phyloP scores from a whole-genome alignment of 2,888 invertebrate species.

The Syrista parreyssii region DNA sequence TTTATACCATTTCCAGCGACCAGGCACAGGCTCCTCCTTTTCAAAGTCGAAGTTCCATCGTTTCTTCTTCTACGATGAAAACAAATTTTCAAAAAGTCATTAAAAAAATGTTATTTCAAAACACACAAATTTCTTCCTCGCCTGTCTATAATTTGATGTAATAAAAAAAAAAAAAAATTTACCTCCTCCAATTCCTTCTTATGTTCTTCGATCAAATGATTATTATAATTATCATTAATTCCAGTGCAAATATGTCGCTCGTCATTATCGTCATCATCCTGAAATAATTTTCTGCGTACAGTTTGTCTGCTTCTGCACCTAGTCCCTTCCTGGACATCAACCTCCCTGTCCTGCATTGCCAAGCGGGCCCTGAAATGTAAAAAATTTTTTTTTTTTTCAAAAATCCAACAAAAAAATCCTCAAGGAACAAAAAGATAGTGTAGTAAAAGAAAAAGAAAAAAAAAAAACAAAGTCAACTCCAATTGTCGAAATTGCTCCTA shows the following conservation, averaged over 20 bases:
- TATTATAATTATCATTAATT: constrained; percentile 41
- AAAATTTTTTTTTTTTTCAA: background rate
- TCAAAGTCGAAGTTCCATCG: constrained; percentile 72
- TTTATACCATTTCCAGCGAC: constrained; percentile 68
- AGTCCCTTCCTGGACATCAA: constrained; percentile 40
- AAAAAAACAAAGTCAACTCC: background rate
- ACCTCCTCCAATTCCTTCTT: constrained; percentile 45
- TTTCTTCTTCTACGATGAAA: constrained; percentile 49
- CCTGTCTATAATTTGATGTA: background rate
- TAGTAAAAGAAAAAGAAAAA: background rate
- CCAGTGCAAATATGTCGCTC: constrained; percentile 15
- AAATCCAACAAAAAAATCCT: background rate
- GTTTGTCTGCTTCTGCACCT: constrained; percentile 33
- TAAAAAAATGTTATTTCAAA: background rate
- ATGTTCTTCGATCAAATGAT: constrained; percentile 47
- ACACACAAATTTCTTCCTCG: background rate
- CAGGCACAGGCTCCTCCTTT: constrained; percentile 67
- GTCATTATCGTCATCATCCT: constrained; percentile 57
- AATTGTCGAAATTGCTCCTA: constrained; percentile 8
- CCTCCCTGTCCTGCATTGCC: constrained; percentile 54
- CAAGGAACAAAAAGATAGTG: background rate
- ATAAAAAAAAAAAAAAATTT: constrained; percentile 12
- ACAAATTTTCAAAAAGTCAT: no score
- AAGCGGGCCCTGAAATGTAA: constrained; percentile 51
- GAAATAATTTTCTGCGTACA: constrained; percentile 66